phyloP scores from a whole-genome alignment of 2,113 vertebrate species.

The Mastomys natalensis region DNA sequence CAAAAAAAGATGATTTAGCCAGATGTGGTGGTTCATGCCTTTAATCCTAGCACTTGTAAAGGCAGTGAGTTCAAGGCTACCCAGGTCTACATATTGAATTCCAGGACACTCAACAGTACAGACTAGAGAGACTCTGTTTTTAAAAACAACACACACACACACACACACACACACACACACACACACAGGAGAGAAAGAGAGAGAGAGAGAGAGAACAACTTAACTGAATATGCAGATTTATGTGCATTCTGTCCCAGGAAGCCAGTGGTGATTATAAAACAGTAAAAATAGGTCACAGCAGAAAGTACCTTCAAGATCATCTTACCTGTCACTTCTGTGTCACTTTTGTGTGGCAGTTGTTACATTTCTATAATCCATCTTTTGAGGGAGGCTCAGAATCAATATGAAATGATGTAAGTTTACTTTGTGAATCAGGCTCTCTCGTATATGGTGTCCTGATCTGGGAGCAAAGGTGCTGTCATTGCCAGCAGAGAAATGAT shows the following conservation, averaged over 20 bases:
- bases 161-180: background rate
- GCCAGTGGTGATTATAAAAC: slow-evolving; percentile 66
- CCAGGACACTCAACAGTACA: background rate
- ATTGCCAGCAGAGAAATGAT: slow-evolving; percentile 14
- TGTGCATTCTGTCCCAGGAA: slow-evolving; percentile 2
- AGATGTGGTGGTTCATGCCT: background rate
- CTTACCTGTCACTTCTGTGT: background rate
- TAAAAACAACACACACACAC: background rate
- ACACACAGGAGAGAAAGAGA: background rate
- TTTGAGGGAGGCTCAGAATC: slow-evolving; percentile 51
- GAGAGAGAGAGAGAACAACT: background rate
- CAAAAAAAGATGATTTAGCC: background rate
- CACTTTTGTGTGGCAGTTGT: slow-evolving; percentile 46
- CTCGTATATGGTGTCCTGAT: too few species aligned
- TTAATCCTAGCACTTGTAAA: background rate
- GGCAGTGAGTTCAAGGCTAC: background rate
- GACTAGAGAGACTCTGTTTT: background rate
- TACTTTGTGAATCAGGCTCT: background rate
- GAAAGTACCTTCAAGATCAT: slow-evolving; percentile 48
- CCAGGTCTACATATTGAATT: background rate
- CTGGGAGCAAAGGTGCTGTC: background rate
- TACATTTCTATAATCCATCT: background rate
- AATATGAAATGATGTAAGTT: slow-evolving; percentile 52
- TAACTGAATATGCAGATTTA: slow-evolving; percentile 10
- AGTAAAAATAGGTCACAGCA: slow-evolving; percentile 67